Evolutionary conservation across 1,140 invertebrate genomes (phyloP).

Genomic region (Meloidogyne exigua): DNA sequence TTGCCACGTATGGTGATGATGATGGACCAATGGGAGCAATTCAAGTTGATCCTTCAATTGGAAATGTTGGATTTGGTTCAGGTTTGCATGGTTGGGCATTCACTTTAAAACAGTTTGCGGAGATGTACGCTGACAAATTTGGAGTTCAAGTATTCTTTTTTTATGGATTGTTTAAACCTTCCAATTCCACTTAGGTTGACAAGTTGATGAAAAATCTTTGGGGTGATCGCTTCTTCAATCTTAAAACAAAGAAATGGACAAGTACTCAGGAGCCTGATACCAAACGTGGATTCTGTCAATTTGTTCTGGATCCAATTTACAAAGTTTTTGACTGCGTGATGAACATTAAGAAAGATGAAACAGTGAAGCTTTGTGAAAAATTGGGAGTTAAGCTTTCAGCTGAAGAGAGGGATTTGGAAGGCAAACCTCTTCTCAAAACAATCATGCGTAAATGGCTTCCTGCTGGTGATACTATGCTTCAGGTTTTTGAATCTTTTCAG

Average conservation of each 20-base stretch:
- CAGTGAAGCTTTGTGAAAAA: constrained; percentile 79
- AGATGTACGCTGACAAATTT: constrained; percentile 91
- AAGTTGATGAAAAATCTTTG: constrained; percentile 90
- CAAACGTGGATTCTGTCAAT: constrained; percentile 96
- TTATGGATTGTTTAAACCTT: no score
- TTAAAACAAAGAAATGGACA: constrained; percentile 94
- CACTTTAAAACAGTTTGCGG: constrained; percentile 96
- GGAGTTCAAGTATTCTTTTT: constrained; percentile 29
- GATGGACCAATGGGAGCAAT: constrained; percentile 98
- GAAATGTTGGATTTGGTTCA: constrained; percentile 97
- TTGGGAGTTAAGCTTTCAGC: constrained; percentile 85
- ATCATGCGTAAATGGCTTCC: constrained; percentile 99
- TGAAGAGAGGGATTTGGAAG: constrained; percentile 91
- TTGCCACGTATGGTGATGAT: constrained; percentile 95
- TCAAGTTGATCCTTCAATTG: constrained; percentile 90
- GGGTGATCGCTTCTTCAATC: constrained; percentile 98
- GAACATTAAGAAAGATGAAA: constrained; percentile 96
- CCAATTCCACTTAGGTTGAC: constrained; percentile 67
- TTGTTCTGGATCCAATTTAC: constrained; percentile 96
- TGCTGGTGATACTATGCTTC: constrained; percentile 96
- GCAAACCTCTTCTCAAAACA: constrained; percentile 68
- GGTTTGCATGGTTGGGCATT: constrained; percentile 99
- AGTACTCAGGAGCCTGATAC: constrained; percentile 77
- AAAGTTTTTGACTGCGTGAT: constrained; percentile 95
- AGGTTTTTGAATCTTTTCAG: constrained; percentile 74